Base-by-base conservation (phyloP, 2,797 vertebrate species). In the Neomorphus geoffroyi region DNA sequence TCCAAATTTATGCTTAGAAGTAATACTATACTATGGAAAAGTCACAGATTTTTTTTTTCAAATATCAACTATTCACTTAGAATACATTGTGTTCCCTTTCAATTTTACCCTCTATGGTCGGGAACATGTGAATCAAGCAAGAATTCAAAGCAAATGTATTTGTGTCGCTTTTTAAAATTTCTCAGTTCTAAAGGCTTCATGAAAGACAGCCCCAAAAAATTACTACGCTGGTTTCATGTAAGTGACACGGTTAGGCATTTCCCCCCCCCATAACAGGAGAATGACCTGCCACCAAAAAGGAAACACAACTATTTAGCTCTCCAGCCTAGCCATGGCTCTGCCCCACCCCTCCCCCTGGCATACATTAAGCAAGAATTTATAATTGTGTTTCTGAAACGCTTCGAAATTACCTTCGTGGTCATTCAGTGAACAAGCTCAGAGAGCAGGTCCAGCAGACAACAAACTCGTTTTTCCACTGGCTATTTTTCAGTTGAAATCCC, bases 291-390 rank as follows among this genome's bases (percentile, higher is more conserved):
- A 46, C 9, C 41, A 75, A 27, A 33, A n/a, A 26, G 65, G 43
- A 27, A 12, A 4, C 0, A 14, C 1, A 32, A 8, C 18, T 30
- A 3, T 21, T 65, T 11, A 28, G 45, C 35, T 3, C 1, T 8
- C n/a, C 67, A 88, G 67, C 71, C 37, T 23, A 45, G 85, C n/a
- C 0, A 1, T 1, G 51, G 35, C 18, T 84, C 64, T 41, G 57
- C n/a, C 90, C 53, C 61, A n/a, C 45, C 33, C 26, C 23, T n/a
- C 51, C 54, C 62, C 30, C 46, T 35, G 27, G 39, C 33, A 24
- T 1, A 21, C 11, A 30, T 8, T 0, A 13, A 89, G 58, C 30
- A 60, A 43, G 54, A 81, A 62, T 70, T 87, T 24, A 64, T 30
- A 27, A 46, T 2, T 3, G 6, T 6, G 11, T 86, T 88, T 81